Base-by-base conservation (phyloP, 2,888 invertebrate genomes). In the Lymantria dispar region DNA sequence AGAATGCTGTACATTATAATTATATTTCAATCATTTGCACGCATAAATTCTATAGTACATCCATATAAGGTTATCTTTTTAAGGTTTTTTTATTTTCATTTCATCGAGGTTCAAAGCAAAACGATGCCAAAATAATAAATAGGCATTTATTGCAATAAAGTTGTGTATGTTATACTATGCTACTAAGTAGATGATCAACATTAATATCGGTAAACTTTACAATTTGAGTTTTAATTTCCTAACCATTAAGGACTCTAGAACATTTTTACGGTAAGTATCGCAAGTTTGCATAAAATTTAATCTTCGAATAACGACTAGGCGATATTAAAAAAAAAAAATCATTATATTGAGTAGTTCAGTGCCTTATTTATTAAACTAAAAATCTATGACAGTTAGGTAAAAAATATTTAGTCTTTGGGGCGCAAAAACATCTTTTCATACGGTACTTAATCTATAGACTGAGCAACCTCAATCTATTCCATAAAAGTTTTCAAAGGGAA, bases 401-500 rank as follows among this genome's bases (percentile, higher is more conserved):
- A 51, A 56, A 47, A 13, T 45, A 47, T 44, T 42, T 47, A 47
- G 43, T 54, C 48, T 43, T 52, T 47, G 43, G 48, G 54, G 51
- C 46, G 54, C 60, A 63, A 69, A 68, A 70, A 62, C 55, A 57
- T 54, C 55, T 58, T 55, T 56, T 58, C 60, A 59, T 56, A 61
- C 59, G 62, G 64, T 63, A 51, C 58, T 61, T 64, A 41, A 52
- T 47, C 44, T 51, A 52, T 58, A 49, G 53, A 61, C 56, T 61
- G 64, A 63, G 64, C 66, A 70, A 60, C 60, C 60, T 68, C 60
- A 68, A 69, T 70, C 62, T 63, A 70, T 67, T 64, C 62, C 52
- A 56, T 64, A 60, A 64, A 74, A 76, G 66, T 71, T 75, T 70
- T 65, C 73, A 72, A 77, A 70, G 60, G 59, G 62, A 72, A 69